Conservation (phyloP, 2,888 invertebrate genomes). For the Tiliacea citrago region DNA sequence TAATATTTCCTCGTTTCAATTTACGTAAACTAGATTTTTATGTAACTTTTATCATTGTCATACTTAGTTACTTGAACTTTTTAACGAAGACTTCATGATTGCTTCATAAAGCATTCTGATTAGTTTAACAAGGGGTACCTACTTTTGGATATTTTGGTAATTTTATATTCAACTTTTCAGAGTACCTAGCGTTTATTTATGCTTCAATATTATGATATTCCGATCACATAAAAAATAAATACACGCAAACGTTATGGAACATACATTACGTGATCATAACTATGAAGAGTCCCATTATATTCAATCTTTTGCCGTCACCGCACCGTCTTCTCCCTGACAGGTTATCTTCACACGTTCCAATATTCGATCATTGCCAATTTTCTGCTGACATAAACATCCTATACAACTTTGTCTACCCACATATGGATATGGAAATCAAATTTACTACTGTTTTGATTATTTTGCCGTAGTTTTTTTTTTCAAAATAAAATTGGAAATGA, state of each 20-base stretch:
- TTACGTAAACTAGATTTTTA: conserved; percentile 10
- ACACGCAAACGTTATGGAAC: conserved; percentile 10
- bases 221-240: neutral
- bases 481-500: neutral
- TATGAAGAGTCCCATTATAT: conserved; percentile 61
- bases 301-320: conserved; percentile 65
- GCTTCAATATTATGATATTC: neutral
- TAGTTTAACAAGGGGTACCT: too few species aligned
- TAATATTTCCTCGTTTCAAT: conserved; percentile 12
- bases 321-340: conserved; percentile 58
- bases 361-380: conserved; percentile 84
- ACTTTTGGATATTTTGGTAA: neutral
- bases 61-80: neutral
- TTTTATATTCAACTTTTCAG: neutral
- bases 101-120: too few species aligned
- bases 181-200: neutral
- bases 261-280: conserved; percentile 45
- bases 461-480: conserved; percentile 26
- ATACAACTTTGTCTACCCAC: conserved; percentile 71
- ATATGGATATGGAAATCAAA: conserved; percentile 80
- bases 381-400: conserved; percentile 77
- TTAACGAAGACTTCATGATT: neutral
- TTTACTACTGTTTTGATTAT: conserved; percentile 77
- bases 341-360: conserved; percentile 66
- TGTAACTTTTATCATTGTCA: neutral